Evolutionary conservation across 2,797 vertebrate species (phyloP).

Genomic region (Pitangus sulphuratus): DNA sequence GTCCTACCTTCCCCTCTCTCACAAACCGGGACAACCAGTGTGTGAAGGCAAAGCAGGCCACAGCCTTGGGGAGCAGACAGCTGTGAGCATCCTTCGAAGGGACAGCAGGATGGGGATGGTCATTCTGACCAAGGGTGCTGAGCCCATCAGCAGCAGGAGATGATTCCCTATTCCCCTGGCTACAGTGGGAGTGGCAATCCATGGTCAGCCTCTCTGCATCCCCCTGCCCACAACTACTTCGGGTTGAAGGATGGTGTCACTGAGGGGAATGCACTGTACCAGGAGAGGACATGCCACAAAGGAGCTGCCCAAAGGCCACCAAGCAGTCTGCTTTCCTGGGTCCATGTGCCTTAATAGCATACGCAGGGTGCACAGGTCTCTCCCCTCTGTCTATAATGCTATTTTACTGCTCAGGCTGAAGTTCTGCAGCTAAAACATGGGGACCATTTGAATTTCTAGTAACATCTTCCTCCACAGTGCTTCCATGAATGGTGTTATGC

Average conservation of each 20-base stretch:
- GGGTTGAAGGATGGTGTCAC: neutral
- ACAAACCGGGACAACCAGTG: neutral
- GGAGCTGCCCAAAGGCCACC: neutral
- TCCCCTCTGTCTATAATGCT: neutral
- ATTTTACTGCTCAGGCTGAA: neutral
- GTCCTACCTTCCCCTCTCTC: neutral
- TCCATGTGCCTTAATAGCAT: neutral
- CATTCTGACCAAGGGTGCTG: neutral
- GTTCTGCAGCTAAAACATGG: neutral
- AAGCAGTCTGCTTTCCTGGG: neutral
- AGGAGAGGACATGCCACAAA: neutral
- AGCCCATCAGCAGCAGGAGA: neutral
- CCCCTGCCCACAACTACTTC: neutral
- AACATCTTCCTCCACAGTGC: neutral
- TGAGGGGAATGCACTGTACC: neutral
- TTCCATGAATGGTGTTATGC: neutral
- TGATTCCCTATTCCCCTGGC: neutral
- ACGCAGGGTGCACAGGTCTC: neutral
- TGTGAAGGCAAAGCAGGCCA: neutral
- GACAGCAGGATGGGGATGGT: neutral
- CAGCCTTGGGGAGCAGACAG: neutral
- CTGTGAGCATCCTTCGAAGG: rapidly evolving
- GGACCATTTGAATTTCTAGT: neutral
- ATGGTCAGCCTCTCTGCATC: neutral
- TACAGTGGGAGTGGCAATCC: neutral